Evolutionary conservation across 2,797 vertebrate species (phyloP), one percentile per base, ranked within the genome.

Genomic region (Sebastes oblongus): DNA sequence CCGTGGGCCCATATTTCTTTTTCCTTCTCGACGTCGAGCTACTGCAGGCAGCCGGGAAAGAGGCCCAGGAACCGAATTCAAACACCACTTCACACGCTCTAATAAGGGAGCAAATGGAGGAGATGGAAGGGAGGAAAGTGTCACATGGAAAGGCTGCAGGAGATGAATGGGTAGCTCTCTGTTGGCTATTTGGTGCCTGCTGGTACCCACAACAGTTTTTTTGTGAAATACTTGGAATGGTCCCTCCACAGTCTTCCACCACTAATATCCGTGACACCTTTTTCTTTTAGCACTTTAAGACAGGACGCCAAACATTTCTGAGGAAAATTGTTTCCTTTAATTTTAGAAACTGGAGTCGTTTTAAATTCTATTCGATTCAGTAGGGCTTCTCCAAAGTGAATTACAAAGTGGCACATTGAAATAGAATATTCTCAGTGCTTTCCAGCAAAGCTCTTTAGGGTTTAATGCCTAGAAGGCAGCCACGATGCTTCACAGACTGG

Each of bases 391-490:
- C 83, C 83, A 92, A 91, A 92, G 90, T 88, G 85, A 94, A 92
- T 93, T 80, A 91, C 87, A 88, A 88, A 92, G 86, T 86, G 89
- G 83, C 86, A 91, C 84, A 75, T 80, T 74, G 77, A 90, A 91
- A 91, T 85, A 54, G 77, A 91, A 90, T 89, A 92, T 91, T 92
- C 87, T 73, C 81, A 55, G 77, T 42, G 86, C 91, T 93, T 86
- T 94, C 91, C 90, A 93, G 90, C 86, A 87, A 91, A 92, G 87
- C 94, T 93, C 90, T 93, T 92, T 85, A 82, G 88, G 86, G 83
- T 91, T 92, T 89, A 89, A 89, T 86, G 88, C 86, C 88, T 87
- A 50, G 90, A 90, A 92, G 90, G 82, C 87, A 85, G 75, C 75
- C 71, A 27, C 59, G 7, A 70, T 90, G 86, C 74, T 59, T 90